phyloP scores from a whole-genome alignment of 2,888 invertebrate genomes.

The Piscicola geometra region DNA sequence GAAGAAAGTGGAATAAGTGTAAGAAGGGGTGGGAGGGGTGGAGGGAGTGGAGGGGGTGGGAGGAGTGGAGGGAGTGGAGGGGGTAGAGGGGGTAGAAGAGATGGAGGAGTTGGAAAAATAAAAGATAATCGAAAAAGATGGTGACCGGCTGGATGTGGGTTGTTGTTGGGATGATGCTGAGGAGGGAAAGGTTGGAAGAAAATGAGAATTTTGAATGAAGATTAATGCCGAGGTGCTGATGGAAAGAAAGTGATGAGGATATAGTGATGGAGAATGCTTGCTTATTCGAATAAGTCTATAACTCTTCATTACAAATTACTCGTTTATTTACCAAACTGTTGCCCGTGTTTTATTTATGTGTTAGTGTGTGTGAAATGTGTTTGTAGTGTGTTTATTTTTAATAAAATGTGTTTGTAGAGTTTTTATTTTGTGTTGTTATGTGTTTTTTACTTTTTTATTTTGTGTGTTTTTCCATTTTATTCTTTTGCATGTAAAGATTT shows the following conservation, averaged over 20 bases:
- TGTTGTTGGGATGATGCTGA: not conserved
- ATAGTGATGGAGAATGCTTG: no score
- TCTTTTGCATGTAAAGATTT: no score
- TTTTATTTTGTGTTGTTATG: constrained; percentile 11
- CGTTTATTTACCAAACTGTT: no score
- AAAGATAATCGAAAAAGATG: not conserved
- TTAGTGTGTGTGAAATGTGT: no score
- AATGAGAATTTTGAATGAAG: no score
- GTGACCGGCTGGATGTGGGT: not conserved
- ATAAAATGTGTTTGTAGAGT: constrained; percentile 9
- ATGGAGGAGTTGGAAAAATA: not conserved
- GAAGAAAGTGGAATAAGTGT: not conserved
- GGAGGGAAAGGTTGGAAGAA: no score
- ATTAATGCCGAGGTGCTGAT: no score
- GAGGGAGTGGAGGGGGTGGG: not conserved
- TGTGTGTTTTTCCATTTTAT: constrained; percentile 15
- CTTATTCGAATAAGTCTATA: no score
- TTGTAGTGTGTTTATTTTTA: no score
- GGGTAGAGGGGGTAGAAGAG: not conserved
- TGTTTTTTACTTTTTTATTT: constrained; percentile 1
- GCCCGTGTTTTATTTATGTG: no score
- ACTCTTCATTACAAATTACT: no score
- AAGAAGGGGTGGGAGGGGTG: not conserved
- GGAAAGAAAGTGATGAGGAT: no score
- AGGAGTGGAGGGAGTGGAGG: not conserved